These are phyloP conservation scores for Hyalella azteca DNA, from an alignment of 2,888 invertebrate genomes.

Conservation along the genomic window DNA sequence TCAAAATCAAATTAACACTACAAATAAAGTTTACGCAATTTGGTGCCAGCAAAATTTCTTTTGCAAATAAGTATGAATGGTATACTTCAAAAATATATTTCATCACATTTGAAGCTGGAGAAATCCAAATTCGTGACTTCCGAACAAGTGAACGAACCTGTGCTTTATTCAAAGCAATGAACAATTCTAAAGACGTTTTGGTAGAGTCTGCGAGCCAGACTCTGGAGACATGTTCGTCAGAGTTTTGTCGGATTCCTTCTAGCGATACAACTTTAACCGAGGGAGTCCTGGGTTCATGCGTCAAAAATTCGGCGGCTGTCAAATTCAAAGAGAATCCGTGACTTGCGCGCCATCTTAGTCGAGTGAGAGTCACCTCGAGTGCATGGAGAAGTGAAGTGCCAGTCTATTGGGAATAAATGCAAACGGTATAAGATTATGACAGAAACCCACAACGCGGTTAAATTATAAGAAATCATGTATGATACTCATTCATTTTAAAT, in stretches of 20 bases:
- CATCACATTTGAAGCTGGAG: too few relatives aligned
- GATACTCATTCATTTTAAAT: too few relatives aligned
- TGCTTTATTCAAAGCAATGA: conserved; percentile 11
- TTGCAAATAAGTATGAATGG: too few relatives aligned
- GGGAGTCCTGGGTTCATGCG: neutral
- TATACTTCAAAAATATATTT: too few relatives aligned
- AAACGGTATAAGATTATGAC: too few relatives aligned
- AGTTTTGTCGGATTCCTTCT: conserved; percentile 1
- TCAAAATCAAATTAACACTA: too few relatives aligned
- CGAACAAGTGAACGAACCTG: neutral
- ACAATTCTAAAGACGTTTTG: conserved; percentile 19
- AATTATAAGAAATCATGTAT: too few relatives aligned
- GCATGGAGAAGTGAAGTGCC: neutral
- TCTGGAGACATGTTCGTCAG: conserved; percentile 21
- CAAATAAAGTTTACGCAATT: too few relatives aligned
- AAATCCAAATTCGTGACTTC: too few relatives aligned
- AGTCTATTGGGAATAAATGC: neutral
- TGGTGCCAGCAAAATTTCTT: too few relatives aligned
- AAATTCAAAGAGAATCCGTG: neutral
- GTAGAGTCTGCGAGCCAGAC: neutral
- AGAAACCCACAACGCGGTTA: too few relatives aligned
- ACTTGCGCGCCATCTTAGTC: neutral
- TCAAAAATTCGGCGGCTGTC: neutral
- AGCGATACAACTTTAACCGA: neutral
- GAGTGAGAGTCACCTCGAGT: neutral